phyloP scores from a whole-genome alignment of 2,888 invertebrate genomes.

The Nebria salina region DNA sequence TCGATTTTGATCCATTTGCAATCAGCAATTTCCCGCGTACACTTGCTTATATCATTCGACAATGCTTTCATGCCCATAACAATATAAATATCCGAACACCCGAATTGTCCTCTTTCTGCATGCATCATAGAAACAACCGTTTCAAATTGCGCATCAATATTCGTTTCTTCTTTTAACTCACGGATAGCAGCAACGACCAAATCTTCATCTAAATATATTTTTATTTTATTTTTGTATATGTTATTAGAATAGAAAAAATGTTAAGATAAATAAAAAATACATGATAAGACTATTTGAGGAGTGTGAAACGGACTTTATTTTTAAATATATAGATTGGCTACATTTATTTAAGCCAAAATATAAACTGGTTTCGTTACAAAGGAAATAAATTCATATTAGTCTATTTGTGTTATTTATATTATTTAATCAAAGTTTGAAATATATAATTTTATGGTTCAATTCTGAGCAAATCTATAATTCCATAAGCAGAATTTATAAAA shows the following conservation, averaged over 20 bases:
- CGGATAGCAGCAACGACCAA: conserved; percentile 82
- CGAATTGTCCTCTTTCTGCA: conserved; percentile 77
- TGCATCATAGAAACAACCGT: conserved; percentile 83
- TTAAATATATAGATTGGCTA: background rate
- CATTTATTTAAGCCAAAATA: conserved; percentile 6
- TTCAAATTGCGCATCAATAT: conserved; percentile 78
- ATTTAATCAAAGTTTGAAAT: too few species aligned
- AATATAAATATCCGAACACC: conserved; percentile 88
- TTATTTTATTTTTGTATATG: background rate
- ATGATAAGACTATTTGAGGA: background rate
- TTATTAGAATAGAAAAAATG: background rate
- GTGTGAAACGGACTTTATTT: too few species aligned
- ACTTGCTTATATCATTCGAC: conserved; percentile 71
- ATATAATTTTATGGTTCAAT: too few species aligned
- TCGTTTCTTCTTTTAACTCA: conserved; percentile 92
- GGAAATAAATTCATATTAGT: too few species aligned
- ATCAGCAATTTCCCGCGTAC: conserved; percentile 79
- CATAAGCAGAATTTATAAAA: too few species aligned
- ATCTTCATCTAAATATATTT: conserved; percentile 74
- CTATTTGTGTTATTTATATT: too few species aligned
- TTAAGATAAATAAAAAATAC: too few species aligned
- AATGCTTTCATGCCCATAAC: conserved; percentile 77
- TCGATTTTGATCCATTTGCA: conserved; percentile 85
- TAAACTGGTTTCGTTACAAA: too few species aligned
- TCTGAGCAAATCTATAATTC: too few species aligned